These are phyloP conservation scores for Telmatherina bonti DNA, from an alignment of 2,797 vertebrate species.

Conservation along the genomic window DNA sequence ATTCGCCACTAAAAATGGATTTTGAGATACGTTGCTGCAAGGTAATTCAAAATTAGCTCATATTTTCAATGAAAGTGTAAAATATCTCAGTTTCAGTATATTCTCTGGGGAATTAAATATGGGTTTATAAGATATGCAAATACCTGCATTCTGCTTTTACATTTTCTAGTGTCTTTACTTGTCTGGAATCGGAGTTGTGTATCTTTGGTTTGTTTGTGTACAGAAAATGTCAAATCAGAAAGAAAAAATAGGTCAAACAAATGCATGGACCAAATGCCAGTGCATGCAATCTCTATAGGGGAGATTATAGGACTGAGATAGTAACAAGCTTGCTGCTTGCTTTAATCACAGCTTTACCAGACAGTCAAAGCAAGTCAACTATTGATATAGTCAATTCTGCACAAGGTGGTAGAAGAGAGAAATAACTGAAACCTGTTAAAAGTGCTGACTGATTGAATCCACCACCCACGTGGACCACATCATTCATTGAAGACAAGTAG, in stretches of 20 bases:
- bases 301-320: neutral
- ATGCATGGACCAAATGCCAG: too few species aligned
- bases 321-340: slow-evolving; percentile 5
- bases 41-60: neutral
- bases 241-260: too few species aligned
- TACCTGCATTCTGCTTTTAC: neutral
- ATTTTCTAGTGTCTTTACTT: neutral
- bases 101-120: neutral
- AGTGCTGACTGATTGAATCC: slow-evolving; percentile 33
- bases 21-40: neutral
- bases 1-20: neutral
- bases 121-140: neutral
- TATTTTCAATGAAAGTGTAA: neutral
- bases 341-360: neutral
- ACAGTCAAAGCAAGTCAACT: neutral
- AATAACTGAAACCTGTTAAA: slow-evolving; percentile 22
- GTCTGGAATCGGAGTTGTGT: too few species aligned
- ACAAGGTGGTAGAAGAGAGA: neutral
- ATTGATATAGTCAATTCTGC: neutral
- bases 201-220: neutral
- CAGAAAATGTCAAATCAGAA: neutral
- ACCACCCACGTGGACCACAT: slow-evolving; percentile 34
- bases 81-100: neutral
- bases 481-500: neutral
- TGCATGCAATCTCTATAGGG: too few species aligned